phyloP scores from a whole-genome alignment of 2,113 vertebrate species.

The Notothenia rossii region DNA sequence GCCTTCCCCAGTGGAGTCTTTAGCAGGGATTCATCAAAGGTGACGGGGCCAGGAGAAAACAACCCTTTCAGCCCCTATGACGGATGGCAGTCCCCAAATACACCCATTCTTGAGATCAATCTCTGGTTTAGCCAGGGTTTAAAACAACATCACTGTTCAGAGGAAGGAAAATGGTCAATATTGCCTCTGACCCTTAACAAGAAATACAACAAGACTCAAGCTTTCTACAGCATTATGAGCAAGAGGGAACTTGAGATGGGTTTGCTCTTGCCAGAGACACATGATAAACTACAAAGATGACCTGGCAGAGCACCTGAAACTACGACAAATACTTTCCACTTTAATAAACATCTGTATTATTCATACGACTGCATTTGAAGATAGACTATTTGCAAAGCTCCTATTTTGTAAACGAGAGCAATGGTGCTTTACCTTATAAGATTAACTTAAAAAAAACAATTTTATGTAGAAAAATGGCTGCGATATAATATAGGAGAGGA shows the following conservation, averaged over 20 bases:
- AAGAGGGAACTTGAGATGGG: conserved; percentile 59
- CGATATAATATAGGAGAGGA: conserved; percentile 2
- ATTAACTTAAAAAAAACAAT: conserved; percentile 6
- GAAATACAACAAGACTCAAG: conserved; percentile 54
- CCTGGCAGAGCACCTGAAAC: conserved; percentile 34
- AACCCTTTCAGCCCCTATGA: conserved; percentile 70
- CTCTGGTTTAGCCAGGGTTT: conserved; percentile 80
- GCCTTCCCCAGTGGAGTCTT: conserved; percentile 78
- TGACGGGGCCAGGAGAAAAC: conserved; percentile 76
- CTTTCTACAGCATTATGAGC: conserved; percentile 55
- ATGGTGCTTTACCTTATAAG: conserved; percentile 26
- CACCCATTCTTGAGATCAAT: conserved; percentile 74
- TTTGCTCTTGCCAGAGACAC: conserved; percentile 44
- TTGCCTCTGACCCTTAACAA: conserved; percentile 73
- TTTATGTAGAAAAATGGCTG: conserved; percentile 11
- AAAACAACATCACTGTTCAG: conserved; percentile 78
- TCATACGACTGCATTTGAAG: conserved; percentile 40
- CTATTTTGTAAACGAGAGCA: conserved; percentile 20
- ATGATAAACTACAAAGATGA: conserved; percentile 62
- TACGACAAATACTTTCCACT: conserved; percentile 47
- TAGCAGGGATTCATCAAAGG: conserved; percentile 77
- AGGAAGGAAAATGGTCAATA: conserved; percentile 78
- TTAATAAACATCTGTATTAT: conserved; percentile 56
- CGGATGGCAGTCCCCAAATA: conserved; percentile 73
- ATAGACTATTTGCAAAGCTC: conserved; percentile 11